Percentiles rank a stretch among this genome's conserved stretches.
These are phyloP conservation scores for Hydrophis major DNA, from an alignment of 2,797 vertebrate genomes.

Conservation along the genomic window DNA sequence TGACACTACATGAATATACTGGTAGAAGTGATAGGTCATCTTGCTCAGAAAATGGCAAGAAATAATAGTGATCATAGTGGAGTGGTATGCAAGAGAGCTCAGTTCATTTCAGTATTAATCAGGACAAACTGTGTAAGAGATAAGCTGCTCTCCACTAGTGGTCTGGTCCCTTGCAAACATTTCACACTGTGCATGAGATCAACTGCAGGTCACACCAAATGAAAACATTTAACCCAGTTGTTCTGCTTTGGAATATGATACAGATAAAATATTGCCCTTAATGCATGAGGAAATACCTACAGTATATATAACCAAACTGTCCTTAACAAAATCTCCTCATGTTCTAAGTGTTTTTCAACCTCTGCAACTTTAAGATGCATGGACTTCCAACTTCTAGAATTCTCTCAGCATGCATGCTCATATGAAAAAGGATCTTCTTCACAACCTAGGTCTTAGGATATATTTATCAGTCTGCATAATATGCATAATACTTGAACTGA, in stretches of 20 bases:
- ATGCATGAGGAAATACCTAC: background rate
- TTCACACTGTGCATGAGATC: background rate
- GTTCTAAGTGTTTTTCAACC: background rate
- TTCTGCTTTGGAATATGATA: background rate
- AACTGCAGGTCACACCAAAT: background rate
- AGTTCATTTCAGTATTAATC: background rate
- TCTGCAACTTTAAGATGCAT: background rate
- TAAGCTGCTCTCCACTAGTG: background rate
- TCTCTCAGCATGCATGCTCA: background rate
- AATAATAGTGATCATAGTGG: background rate
- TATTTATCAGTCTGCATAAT: background rate
- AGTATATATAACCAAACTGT: background rate
- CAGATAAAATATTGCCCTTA: background rate
- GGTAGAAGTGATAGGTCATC: background rate
- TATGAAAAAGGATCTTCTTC: background rate
- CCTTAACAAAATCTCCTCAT: background rate
- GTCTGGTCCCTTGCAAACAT: background rate
- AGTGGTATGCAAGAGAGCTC: background rate
- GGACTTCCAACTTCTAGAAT: background rate
- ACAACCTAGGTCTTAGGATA: background rate
- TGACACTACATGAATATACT: background rate
- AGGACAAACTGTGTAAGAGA: background rate
- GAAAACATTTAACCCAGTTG: background rate
- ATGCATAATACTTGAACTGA: background rate
- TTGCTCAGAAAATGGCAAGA: background rate